Conservation (phyloP, 2,797 vertebrate species). For the Otolemur crassicaudatus region DNA sequence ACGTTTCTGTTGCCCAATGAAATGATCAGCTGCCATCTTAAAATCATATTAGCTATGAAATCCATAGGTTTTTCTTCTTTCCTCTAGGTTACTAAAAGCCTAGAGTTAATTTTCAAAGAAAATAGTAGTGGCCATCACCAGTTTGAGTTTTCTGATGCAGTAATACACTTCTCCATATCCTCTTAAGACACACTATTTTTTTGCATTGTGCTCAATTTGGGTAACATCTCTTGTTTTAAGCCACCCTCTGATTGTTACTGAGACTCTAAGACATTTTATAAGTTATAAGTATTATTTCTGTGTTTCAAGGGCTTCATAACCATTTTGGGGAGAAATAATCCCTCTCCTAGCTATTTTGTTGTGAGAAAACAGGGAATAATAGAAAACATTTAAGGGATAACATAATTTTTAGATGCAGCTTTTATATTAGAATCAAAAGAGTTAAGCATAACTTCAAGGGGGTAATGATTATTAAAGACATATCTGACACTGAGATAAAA, state of each 20-base stretch:
- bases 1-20: not conserved
- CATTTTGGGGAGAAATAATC: not conserved
- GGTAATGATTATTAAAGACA: not conserved
- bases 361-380: not conserved
- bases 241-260: not conserved
- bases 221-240: not conserved
- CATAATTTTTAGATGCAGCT: not conserved
- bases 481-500: not conserved
- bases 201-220: not conserved
- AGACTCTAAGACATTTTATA: not conserved
- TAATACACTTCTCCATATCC: not conserved
- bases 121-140: not conserved
- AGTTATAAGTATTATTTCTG: constrained; percentile 14
- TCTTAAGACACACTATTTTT: constrained; percentile 11
- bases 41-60: not conserved
- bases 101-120: not conserved
- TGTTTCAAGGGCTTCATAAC: constrained; percentile 28
- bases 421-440: constrained; percentile 6
- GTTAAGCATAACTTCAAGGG: not conserved
- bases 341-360: not conserved
- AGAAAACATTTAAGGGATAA: not conserved
- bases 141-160: not conserved
- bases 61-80: not conserved
- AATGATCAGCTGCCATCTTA: not conserved
- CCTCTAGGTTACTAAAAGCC: not conserved